Base-by-base conservation (phyloP, 2,888 invertebrate species). In the Epistrophe grossulariae region DNA sequence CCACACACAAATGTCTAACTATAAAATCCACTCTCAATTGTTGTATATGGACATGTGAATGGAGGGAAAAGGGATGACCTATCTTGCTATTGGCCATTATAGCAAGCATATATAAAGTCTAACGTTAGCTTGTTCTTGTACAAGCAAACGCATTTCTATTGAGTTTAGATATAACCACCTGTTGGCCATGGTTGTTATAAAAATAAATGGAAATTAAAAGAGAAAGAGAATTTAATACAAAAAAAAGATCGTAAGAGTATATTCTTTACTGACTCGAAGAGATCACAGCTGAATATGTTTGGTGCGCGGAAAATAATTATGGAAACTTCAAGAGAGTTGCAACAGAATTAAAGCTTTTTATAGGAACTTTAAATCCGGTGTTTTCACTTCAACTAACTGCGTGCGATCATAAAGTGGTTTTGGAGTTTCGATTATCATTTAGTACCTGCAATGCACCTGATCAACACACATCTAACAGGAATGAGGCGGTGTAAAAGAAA, bases 221-320 rank as follows among this genome's bases (percentile, higher is more conserved):
- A 9, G 7, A 31, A 74, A 79, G 79, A 83, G 79, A 48, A 19
- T n/a, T 7, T 24, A 38, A 40, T 15, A 15, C n/a, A 15, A 11
- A 6, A n/a, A n/a, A 10, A 13, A 5, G n/a, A 62, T 64, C 9
- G 2, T 9, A 55, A 59, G 38, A 59, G 35, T 28, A 13, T 13
- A 13, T 13, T n/a, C 11, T 52, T 57, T 4, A 31, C 81, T 84
- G 74, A 24, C 48, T 28, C 13, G 40, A 64, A 83, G 71, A 79
- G 78, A 52, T 28, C 24, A 24, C 60, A 19, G 87, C 87, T 87
- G 87, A 87, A 87, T 87, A 87, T 85, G 85, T 70, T n/a, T 79
- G 28, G 17, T 13, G 15, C 8, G 15, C 50, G 17, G 55, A 64
- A 82, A 59, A 24, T 24, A 66, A 76, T 82, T 85, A 85, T 83